Evolutionary conservation across 2,888 invertebrate species (phyloP), one percentile per base, ranked within the genome.

Genomic region (Bembecia ichneumoniformis): DNA sequence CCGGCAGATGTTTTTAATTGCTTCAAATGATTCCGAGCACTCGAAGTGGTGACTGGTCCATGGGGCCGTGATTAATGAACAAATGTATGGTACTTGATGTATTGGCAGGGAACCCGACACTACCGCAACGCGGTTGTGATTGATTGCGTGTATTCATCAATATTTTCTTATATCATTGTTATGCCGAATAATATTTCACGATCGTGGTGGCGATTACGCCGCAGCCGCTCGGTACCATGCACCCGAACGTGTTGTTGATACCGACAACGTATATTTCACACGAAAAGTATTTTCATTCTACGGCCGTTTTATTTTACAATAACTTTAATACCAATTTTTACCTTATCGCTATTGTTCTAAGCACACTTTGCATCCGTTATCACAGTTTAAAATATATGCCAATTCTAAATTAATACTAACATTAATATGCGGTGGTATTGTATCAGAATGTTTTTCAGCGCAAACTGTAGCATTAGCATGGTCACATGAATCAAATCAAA

Each of bases 91-190:
- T 51, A 55, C 59, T 61, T 63, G 60, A 63, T 61, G 58, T 64
- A 69, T 69, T 68, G 68, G 68, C 68, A 62, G 55, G 60, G 55
- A 60, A 62, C 58, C 62, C 59, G 63, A 68, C 64, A 67, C 64
- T 55, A 58, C 49, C 51, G 55, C 46, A 44, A 47, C 46, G 35
- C 35, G 47, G 51, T 46, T 51, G 52, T 71, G 68, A 70, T 71
- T 62, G 60, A 70, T 71, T 55, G 54, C 20, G 55, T 54, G 62
- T 65, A 67, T 68, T 61, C 53, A 67, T 72, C 69, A 67, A 75
- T 74, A 71, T 73, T 72, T 28, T 73, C 71, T 70, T 73, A 66
- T 72, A 73, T 71, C 71, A 71, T 75, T 78, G 75, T 74, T 66
- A 52, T 51, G 36, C 58, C 58, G 54, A 53, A 62, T 65, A 65